Conservation (phyloP, 1,140 invertebrate genomes). For the Plodia interpunctella region DNA sequence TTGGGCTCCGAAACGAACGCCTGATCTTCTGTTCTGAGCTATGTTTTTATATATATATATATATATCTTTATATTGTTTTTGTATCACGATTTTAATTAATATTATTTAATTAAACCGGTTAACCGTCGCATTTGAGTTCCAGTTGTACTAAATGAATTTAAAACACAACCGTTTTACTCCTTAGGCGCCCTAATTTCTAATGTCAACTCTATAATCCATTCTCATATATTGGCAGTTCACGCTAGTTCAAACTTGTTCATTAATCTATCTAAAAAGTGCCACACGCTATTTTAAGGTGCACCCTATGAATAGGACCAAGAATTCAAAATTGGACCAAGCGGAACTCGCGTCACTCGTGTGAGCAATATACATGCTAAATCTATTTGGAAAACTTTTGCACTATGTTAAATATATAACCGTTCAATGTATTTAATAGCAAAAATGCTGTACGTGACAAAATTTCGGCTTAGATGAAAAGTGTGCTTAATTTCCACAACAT, state of each 20-base stretch:
- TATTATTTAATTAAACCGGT: too few relatives aligned
- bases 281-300: conserved; percentile 55
- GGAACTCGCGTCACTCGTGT: conserved; percentile 20
- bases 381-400: conserved; percentile 31
- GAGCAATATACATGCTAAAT: conserved; percentile 38
- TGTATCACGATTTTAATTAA: too few relatives aligned
- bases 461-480: conserved; percentile 35
- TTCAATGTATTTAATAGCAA: conserved; percentile 33
- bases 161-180: conserved; percentile 13
- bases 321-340: conserved; percentile 56
- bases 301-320: conserved; percentile 70
- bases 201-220: conserved; percentile 17
- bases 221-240: conserved; percentile 48
- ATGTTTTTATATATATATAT: too few relatives aligned
- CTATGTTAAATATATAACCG: conserved; percentile 10
- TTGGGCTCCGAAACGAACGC: too few relatives aligned
- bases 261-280: conserved; percentile 60
- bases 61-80: too few relatives aligned
- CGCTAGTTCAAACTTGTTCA: conserved; percentile 46
- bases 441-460: conserved; percentile 38
- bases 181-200: conserved; percentile 17
- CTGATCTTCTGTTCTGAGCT: too few relatives aligned
- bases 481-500: conserved; percentile 54
- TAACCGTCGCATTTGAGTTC: too few relatives aligned
- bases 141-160: conserved; percentile 4